Base-by-base conservation (phyloP, 1,140 invertebrate species). In the Drosophila sucinea region DNA sequence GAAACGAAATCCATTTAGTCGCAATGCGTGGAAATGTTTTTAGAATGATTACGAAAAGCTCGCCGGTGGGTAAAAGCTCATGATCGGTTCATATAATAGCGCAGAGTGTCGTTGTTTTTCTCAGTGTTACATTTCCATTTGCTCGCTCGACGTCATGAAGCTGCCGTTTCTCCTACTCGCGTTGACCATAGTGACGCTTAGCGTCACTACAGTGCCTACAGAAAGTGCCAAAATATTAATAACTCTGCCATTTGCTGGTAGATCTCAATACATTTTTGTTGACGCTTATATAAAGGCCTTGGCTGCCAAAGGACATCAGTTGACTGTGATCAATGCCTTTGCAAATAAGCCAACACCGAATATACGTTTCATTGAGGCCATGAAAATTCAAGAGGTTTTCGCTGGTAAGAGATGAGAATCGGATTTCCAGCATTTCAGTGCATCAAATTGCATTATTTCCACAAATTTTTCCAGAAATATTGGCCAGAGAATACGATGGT, bases 261-360 rank as follows among this genome's bases (percentile, higher is more conserved):
- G 93, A 65, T 95, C 94, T 54, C 95, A 95, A 72, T 94, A 93
- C 44, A 92, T 93, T 10, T 92, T 94, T 56, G 92, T 93, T 32
- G 92, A 93, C 25, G 74, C 83, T 0, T 71, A 94, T 25, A 83
- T 94, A 63, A 93, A 93, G 63, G 93, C 90, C 1, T 70, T 95
- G 17, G 94, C 93, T 0, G 79, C 60, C 0, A 90, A 82, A 25
- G 94, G 94, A 4, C 94, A 95, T 73, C 85, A 94, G 30, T 81
- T 93, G 1, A 93, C 92, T 1, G 89, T 93, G 4, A 89, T 93
- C 0, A 93, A 89, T 40, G 67, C 91, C 0, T 92, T 91, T 60
- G 30, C 63, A 73, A 91, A 92, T 23, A 86, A 90, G 56, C 77
- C 89, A 0, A 61, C 77, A 4, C 66, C 79, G 0, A 92, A 92